Evolutionary conservation across 1,140 invertebrate species (phyloP).

Genomic region (Babylonia areolata): DNA sequence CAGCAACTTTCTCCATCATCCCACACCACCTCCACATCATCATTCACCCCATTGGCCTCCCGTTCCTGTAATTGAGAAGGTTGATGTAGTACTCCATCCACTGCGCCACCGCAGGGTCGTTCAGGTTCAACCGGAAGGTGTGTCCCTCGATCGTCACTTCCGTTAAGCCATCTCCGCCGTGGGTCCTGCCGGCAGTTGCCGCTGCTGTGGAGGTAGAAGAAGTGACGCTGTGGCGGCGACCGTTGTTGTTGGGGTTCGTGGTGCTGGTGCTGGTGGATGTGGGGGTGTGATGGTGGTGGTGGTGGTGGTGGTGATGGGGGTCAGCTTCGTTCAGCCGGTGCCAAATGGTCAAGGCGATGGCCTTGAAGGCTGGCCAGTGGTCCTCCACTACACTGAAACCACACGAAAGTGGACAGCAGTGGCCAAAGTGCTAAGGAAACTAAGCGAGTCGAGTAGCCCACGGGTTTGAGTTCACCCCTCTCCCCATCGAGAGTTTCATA

Average conservation of each 20-base stretch:
- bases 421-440: too few relatives aligned
- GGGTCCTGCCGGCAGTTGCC: not conserved
- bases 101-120: not conserved
- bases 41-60: too few relatives aligned
- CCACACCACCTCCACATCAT: too few relatives aligned
- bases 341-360: slow-evolving; percentile 18
- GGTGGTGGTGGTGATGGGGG: not conserved
- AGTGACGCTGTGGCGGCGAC: not conserved
- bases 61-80: not conserved
- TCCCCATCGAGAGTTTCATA: too few relatives aligned
- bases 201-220: not conserved
- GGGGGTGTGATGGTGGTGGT: not conserved
- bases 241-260: not conserved
- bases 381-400: slow-evolving; percentile 5
- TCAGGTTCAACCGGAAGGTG: slow-evolving; percentile 8
- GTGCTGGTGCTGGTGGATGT: not conserved
- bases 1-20: too few relatives aligned
- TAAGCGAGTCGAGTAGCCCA: too few relatives aligned
- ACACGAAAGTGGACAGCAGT: not conserved
- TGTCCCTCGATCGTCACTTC: slow-evolving; percentile 13
- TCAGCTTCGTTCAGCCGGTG: not conserved
- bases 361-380: slow-evolving; percentile 34
- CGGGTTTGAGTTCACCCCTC: too few relatives aligned
- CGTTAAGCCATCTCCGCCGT: not conserved
- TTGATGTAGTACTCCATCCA: slow-evolving; percentile 23